These are phyloP conservation scores for Laodelphax striatellus DNA, from an alignment of 1,140 invertebrate species.

Conservation along the genomic window DNA sequence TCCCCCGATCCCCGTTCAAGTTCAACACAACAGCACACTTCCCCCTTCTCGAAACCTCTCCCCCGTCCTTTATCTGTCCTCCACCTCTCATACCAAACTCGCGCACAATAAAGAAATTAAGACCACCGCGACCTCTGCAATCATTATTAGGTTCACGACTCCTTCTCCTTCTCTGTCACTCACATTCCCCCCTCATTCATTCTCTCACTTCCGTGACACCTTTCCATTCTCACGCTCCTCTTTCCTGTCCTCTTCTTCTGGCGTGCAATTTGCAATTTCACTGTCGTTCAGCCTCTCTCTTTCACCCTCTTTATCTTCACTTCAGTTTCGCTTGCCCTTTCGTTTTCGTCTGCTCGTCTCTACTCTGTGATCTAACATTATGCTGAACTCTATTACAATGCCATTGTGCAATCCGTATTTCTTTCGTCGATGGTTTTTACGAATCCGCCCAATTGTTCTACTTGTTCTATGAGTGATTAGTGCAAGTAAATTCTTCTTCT, in stretches of 20 bases:
- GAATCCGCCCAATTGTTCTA: too few relatives aligned
- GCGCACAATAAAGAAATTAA: background rate
- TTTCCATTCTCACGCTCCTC: constrained; percentile 5
- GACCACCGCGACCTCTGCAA: too few relatives aligned
- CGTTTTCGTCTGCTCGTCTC: too few relatives aligned
- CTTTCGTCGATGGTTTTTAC: too few relatives aligned
- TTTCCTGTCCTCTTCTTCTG: constrained; percentile 9
- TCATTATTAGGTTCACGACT: background rate
- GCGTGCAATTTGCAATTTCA: constrained; percentile 12
- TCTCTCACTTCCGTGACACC: background rate
- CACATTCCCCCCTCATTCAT: background rate
- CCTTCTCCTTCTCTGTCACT: constrained; percentile 1
- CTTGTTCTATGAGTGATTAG: too few relatives aligned
- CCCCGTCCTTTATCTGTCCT: too few relatives aligned
- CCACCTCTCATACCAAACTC: constrained; percentile 5
- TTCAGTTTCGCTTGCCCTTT: background rate
- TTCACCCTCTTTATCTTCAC: background rate
- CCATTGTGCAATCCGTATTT: background rate
- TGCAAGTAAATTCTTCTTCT: too few relatives aligned
- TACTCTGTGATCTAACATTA: background rate
- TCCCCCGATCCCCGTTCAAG: constrained; percentile 17
- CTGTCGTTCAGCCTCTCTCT: constrained; percentile 7
- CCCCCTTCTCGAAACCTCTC: constrained; percentile 10
- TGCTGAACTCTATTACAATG: background rate
- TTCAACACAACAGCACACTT: constrained; percentile 18